A percentile compares a stretch with the other conserved stretches of the same genome.
These are phyloP conservation scores for Synergus laeviventris DNA, from an alignment of 2,888 invertebrate genomes.

Conservation along the genomic window DNA sequence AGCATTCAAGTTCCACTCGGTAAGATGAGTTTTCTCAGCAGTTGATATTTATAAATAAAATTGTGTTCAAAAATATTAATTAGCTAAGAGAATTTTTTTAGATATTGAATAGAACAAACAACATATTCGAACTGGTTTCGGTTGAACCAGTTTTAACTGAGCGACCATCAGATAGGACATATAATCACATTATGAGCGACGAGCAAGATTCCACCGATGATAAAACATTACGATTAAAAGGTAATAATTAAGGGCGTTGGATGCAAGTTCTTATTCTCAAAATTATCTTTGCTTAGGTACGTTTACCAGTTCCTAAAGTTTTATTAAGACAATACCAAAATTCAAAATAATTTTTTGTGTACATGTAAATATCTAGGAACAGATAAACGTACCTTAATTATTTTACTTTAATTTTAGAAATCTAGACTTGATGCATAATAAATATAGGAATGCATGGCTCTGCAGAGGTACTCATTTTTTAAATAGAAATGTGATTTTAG, in stretches of 20 bases:
- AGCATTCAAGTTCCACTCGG: slow-evolving; percentile 95
- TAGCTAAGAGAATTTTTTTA: slow-evolving; percentile 70
- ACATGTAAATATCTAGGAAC: too few species aligned
- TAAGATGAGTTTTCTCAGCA: slow-evolving; percentile 75
- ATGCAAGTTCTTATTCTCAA: too few species aligned
- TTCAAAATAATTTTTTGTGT: too few species aligned
- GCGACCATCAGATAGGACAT: slow-evolving; percentile 78
- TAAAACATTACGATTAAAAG: slow-evolving; percentile 74
- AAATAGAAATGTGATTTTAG: too few species aligned
- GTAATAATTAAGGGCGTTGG: slow-evolving; percentile 47
- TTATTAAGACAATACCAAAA: too few species aligned
- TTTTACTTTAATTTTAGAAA: too few species aligned
- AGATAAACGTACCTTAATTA: too few species aligned
- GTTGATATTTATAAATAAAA: not conserved
- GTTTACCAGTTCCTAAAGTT: too few species aligned
- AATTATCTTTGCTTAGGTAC: too few species aligned
- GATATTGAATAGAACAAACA: slow-evolving; percentile 97
- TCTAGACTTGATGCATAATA: too few species aligned
- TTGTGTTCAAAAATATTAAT: not conserved
- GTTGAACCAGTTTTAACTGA: slow-evolving; percentile 89
- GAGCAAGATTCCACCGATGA: slow-evolving; percentile 85
- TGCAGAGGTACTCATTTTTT: too few species aligned
- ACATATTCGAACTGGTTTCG: slow-evolving; percentile 96
- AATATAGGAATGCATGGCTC: too few species aligned
- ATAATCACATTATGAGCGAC: slow-evolving; percentile 79